Evolutionary conservation across 2,113 vertebrate species (phyloP).

Genomic region (Labeo rohita): DNA sequence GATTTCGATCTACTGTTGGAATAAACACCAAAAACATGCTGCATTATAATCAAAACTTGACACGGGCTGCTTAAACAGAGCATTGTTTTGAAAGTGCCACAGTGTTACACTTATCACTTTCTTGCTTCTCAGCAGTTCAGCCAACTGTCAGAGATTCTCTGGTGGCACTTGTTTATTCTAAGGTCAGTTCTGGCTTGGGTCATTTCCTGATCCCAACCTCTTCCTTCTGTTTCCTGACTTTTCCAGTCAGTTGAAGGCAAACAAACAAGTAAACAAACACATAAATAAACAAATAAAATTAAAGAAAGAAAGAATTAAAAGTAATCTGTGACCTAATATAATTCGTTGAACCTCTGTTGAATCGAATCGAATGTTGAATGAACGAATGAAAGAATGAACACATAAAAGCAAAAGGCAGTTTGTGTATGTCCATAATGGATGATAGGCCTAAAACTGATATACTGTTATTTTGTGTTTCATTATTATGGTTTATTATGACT

Average conservation of each 20-base stretch:
- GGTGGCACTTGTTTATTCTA: background rate
- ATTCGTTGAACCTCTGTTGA: background rate
- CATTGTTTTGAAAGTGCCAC: background rate
- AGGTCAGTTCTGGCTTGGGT: background rate
- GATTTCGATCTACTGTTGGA: too few species aligned
- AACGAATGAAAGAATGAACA: background rate
- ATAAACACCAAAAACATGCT: too few species aligned
- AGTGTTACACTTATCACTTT: background rate
- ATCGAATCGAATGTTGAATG: too few species aligned
- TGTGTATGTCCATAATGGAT: background rate
- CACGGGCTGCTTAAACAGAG: background rate
- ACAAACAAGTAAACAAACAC: too few species aligned
- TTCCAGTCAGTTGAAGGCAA: background rate
- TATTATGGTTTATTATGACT: conserved; percentile 3
- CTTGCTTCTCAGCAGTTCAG: background rate
- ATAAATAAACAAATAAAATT: too few species aligned
- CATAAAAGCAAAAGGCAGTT: background rate
- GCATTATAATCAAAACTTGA: too few species aligned
- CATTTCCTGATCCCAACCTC: background rate
- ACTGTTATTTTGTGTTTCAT: background rate
- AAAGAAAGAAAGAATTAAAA: background rate
- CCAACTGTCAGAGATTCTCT: background rate
- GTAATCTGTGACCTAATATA: background rate
- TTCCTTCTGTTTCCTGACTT: background rate
- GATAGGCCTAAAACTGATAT: background rate